A percentile compares a stretch with the other conserved stretches of the same genome.
Conservation (phyloP, 2,888 invertebrate genomes). For the Lomographa bimaculata region DNA sequence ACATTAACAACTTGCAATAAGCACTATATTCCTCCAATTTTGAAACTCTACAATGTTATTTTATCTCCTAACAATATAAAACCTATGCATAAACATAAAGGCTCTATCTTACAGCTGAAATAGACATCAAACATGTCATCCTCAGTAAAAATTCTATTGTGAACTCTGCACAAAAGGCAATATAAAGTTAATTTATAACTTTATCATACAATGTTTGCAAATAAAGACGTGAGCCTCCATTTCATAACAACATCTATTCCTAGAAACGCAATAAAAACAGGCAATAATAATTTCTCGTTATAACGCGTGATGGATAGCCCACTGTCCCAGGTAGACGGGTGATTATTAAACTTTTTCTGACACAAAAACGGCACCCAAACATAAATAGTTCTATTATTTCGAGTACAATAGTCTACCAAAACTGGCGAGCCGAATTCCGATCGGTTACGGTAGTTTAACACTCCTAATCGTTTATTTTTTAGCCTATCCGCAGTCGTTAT, state of each 20-base stretch:
- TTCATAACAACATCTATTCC: conserved; percentile 50
- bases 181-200: conserved; percentile 39
- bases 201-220: conserved; percentile 69
- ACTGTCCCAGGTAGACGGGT: conserved; percentile 67
- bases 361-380: conserved; percentile 70
- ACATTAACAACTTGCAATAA: conserved; percentile 34
- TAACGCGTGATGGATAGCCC: conserved; percentile 72
- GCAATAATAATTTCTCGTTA: conserved; percentile 68
- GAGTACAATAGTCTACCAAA: conserved; percentile 65
- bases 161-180: conserved; percentile 32
- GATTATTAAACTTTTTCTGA: conserved; percentile 53
- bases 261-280: conserved; percentile 62
- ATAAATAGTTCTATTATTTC: conserved; percentile 75
- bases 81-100: conserved; percentile 33
- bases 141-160: conserved; percentile 32
- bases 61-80: conserved; percentile 27
- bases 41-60: conserved; percentile 14
- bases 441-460: conserved; percentile 80
- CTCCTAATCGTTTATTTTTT: conserved; percentile 76
- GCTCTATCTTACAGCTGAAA: conserved; percentile 34
- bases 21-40: conserved; percentile 22
- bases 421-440: conserved; percentile 72
- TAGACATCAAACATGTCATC: conserved; percentile 31
- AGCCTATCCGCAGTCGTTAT: conserved; percentile 62
- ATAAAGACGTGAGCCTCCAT: conserved; percentile 66